Percentiles rank a stretch among this genome's conserved stretches.
Conservation (phyloP, 2,888 invertebrate species). For the Cheilosia vernalis region DNA sequence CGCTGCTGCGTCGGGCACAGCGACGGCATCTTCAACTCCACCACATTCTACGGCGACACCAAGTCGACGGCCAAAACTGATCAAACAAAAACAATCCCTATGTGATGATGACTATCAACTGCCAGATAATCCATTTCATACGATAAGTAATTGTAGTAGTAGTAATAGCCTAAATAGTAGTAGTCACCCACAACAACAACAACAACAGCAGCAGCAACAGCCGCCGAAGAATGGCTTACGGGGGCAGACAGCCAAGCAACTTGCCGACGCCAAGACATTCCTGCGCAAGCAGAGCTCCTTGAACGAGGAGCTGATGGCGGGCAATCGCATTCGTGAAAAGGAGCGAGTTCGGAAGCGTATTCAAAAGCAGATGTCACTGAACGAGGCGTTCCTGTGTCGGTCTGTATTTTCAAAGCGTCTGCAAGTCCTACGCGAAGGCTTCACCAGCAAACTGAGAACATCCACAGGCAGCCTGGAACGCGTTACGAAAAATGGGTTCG, state of each 20-base stretch:
- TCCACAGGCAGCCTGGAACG: conserved; percentile 93
- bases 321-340: conserved; percentile 92
- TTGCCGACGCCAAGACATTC: conserved; percentile 80
- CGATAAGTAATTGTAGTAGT: conserved; percentile 79
- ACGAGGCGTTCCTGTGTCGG: conserved; percentile 91
- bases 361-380: conserved; percentile 94
- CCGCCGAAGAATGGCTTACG: conserved; percentile 42
- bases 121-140: conserved; percentile 80
- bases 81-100: conserved; percentile 94
- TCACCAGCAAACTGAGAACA: conserved; percentile 92
- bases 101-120: conserved; percentile 85
- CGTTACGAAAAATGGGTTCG: conserved; percentile 92
- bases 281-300: conserved; percentile 91
- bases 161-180: conserved; percentile 79
- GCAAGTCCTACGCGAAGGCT: conserved; percentile 85
- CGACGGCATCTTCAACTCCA: conserved; percentile 62
- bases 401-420: conserved; percentile 82
- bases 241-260: conserved; percentile 61
- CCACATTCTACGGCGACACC: conserved; percentile 81
- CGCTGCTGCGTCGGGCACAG: conserved; percentile 44
- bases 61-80: conserved; percentile 86
- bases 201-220: conserved; percentile 49
- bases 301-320: conserved; percentile 94
- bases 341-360: conserved; percentile 92
- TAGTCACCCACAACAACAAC: conserved; percentile 63